Percentiles rank a stretch among this genome's conserved stretches.
These are phyloP conservation scores for Passerina amoena DNA, from an alignment of 2,113 vertebrate species.

Conservation along the genomic window DNA sequence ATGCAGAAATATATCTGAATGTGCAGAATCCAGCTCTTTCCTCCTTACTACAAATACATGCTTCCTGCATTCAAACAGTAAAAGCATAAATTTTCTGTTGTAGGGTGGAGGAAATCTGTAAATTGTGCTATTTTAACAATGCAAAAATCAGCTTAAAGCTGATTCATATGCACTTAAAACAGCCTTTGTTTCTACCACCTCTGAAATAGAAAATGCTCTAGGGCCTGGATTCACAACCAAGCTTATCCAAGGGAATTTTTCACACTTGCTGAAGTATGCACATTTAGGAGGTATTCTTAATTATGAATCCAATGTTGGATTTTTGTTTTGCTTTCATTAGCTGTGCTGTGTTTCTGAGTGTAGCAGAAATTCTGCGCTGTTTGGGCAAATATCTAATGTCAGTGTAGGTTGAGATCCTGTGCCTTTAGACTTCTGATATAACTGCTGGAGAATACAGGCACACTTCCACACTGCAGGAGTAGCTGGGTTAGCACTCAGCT, in stretches of 20 bases:
- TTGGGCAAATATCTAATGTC: not conserved
- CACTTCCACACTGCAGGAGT: rapidly evolving
- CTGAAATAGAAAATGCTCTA: not conserved
- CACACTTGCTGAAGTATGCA: not conserved
- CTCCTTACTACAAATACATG: not conserved
- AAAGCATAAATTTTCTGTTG: not conserved
- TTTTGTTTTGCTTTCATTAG: not conserved
- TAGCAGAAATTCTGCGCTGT: not conserved
- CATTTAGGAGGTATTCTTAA: not conserved
- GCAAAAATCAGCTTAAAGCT: conserved; percentile 13
- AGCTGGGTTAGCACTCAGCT: not conserved
- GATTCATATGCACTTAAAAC: conserved; percentile 27
- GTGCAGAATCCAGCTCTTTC: not conserved
- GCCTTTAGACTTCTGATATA: not conserved
- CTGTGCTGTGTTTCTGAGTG: not conserved
- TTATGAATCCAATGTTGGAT: not conserved
- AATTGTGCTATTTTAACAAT: conserved; percentile 16
- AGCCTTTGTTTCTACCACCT: conserved; percentile 4
- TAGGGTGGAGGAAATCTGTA: not conserved
- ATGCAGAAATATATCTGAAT: not conserved
- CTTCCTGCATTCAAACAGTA: not conserved
- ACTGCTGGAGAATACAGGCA: not conserved
- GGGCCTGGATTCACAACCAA: not conserved
- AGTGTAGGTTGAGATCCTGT: not conserved
- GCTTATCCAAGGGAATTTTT: not conserved